phyloP scores from a whole-genome alignment of 92 coral and sea anemone species.

The Siderastrea siderea region DNA sequence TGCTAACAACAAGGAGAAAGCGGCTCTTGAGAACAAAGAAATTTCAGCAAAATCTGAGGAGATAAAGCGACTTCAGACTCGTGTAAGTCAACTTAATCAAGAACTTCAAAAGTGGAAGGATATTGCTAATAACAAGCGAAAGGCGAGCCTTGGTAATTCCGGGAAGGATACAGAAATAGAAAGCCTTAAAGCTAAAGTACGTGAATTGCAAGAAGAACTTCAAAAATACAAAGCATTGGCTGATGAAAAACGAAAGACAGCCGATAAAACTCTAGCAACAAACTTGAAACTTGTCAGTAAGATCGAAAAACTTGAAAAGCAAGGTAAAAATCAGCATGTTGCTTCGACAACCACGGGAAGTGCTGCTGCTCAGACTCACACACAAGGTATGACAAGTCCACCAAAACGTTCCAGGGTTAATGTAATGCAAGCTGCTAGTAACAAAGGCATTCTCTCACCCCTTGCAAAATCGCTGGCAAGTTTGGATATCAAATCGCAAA shows the following conservation, averaged over 20 bases:
- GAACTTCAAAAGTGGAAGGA: constrained; percentile 4
- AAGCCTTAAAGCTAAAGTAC: not conserved
- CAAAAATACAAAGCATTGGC: constrained; percentile 6
- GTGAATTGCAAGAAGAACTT: constrained; percentile 9
- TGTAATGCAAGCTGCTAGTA: not conserved
- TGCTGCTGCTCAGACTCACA: not conserved
- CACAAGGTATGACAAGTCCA: not conserved
- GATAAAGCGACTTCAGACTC: not conserved
- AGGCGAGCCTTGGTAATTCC: not conserved
- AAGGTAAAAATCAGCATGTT: not conserved
- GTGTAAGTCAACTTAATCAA: not conserved
- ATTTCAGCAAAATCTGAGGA: not conserved
- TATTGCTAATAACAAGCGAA: not conserved
- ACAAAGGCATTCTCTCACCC: not conserved
- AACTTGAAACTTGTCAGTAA: constrained; percentile 29
- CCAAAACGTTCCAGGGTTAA: constrained; percentile 10
- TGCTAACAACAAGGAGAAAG: constrained; percentile 59
- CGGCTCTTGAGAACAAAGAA: not conserved
- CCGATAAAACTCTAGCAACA: not conserved
- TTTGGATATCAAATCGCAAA: constrained; percentile 59
- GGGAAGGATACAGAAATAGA: not conserved
- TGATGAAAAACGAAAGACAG: constrained; percentile 18
- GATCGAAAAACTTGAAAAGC: constrained; percentile 7
- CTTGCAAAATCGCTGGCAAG: constrained; percentile 81
- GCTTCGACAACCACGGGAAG: not conserved